Base-by-base conservation (phyloP, 2,888 invertebrate species). In the Disparrhopalites patrizii region DNA sequence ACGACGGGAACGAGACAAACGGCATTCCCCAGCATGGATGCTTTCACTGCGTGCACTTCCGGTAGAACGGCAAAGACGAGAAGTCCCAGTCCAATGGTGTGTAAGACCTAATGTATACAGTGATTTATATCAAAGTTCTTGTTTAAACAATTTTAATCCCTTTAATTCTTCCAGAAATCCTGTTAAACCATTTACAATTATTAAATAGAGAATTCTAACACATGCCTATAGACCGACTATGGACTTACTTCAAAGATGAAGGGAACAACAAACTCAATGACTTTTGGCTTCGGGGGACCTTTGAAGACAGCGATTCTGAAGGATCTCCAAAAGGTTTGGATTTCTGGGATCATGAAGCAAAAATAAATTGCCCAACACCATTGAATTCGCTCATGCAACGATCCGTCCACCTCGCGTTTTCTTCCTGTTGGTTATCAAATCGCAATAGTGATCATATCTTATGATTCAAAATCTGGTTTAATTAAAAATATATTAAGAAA, bases 31-130 rank as follows among this genome's bases (percentile, higher is more conserved):
- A 83, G 70, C 78, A 81, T 80, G 3, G 80, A 77, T 27, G 80
- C 81, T 43, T 80, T 78, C n/a, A 81, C 76, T 0, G 80, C 78
- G 71, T 83, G 81, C 58, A 82, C 66, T 23, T 78, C 76, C 1
- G 83, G 83, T 4, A 83, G 77, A 4, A 82, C 79, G 23, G 78
- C 76, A 72, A 81, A 82, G 0, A 80, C 79, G 27, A 83, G 78
- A 15, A 82, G 73, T 20, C 79, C 80, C 47, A 82, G 73, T 1
- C 83, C 83, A 28, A 81, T 73, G 0, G 81, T 78, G 71, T 82
- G 81, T 3, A 81, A 73, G 0, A 81, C 79, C 75, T 83, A n/a
- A n/a, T n/a, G n/a, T 81, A n/a, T 80, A 76, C 5, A 78, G 67
- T 25, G 15, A 36, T 15, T 36, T 15, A n/a, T n/a, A n/a, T n/a